Conservation (phyloP, 1,140 invertebrate genomes). For the Atta texana region DNA sequence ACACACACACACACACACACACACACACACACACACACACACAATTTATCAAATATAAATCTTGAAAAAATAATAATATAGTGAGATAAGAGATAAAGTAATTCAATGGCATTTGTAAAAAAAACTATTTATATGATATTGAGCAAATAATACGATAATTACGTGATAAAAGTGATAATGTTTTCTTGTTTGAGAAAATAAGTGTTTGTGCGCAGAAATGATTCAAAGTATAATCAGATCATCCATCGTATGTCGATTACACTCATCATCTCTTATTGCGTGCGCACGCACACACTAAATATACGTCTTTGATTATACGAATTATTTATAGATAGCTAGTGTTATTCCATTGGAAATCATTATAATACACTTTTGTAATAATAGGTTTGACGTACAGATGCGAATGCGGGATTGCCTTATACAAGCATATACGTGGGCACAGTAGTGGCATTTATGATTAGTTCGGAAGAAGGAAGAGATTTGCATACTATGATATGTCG, state of each 20-base stretch:
- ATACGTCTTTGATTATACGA: constrained; percentile 2
- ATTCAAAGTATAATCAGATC: constrained; percentile 11
- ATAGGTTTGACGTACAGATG: constrained; percentile 6
- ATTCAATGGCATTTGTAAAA: constrained; percentile 1
- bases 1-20: no score
- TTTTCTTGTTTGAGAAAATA: background rate
- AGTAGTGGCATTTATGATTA: constrained; percentile 10
- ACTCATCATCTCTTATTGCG: background rate
- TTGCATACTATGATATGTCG: background rate
- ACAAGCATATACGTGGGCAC: background rate
- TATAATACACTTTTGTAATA: constrained; percentile 1
- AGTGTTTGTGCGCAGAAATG: background rate
- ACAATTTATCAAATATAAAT: background rate
- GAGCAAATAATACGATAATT: background rate
- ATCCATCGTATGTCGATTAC: background rate
- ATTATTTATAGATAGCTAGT: background rate
- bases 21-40: no score
- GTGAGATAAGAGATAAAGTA: background rate
- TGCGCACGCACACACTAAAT: background rate
- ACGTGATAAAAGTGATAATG: background rate
- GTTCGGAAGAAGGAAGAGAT: constrained; percentile 16
- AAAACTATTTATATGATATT: background rate
- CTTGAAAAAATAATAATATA: background rate
- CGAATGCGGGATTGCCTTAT: constrained; percentile 13
- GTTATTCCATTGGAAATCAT: constrained; percentile 34